A percentile compares a stretch with the other conserved stretches of the same genome.
phyloP scores from a whole-genome alignment of 2,888 invertebrate genomes.

The Philereme vetulata region DNA sequence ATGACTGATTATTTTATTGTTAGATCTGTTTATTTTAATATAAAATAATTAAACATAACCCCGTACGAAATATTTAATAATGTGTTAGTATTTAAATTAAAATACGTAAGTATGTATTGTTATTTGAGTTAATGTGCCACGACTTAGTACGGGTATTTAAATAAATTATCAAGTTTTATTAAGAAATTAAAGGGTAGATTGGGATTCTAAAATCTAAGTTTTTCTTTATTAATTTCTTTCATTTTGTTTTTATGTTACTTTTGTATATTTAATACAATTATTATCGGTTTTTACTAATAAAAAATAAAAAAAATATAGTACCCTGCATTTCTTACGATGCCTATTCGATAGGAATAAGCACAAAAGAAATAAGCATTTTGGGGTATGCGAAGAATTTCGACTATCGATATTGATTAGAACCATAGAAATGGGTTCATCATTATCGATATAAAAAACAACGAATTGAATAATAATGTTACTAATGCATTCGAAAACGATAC shows the following conservation, averaged over 20 bases:
- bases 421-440: slow-evolving; percentile 11
- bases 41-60: slow-evolving; percentile 41
- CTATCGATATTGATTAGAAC: slow-evolving; percentile 24
- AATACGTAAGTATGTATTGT: slow-evolving; percentile 38
- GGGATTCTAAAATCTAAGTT: slow-evolving; percentile 24
- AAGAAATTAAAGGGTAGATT: slow-evolving; percentile 34
- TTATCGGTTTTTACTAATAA: neutral
- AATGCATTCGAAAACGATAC: slow-evolving; percentile 16
- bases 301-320: slow-evolving; percentile 14
- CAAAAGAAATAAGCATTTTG: slow-evolving; percentile 45
- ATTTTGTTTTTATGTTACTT: slow-evolving; percentile 2
- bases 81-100: slow-evolving; percentile 46
- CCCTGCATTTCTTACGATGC: slow-evolving; percentile 52
- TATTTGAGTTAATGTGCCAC: slow-evolving; percentile 69
- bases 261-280: neutral
- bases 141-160: slow-evolving; percentile 74
- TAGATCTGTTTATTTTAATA: slow-evolving; percentile 66
- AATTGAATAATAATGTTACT: slow-evolving; percentile 9
- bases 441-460: slow-evolving; percentile 23
- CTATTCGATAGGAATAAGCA: slow-evolving; percentile 57
- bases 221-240: neutral
- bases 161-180: slow-evolving; percentile 52
- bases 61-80: slow-evolving; percentile 54
- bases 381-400: slow-evolving; percentile 28
- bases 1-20: slow-evolving; percentile 71